phyloP scores from a whole-genome alignment of 2,888 invertebrate species.

The Macaria notata region DNA sequence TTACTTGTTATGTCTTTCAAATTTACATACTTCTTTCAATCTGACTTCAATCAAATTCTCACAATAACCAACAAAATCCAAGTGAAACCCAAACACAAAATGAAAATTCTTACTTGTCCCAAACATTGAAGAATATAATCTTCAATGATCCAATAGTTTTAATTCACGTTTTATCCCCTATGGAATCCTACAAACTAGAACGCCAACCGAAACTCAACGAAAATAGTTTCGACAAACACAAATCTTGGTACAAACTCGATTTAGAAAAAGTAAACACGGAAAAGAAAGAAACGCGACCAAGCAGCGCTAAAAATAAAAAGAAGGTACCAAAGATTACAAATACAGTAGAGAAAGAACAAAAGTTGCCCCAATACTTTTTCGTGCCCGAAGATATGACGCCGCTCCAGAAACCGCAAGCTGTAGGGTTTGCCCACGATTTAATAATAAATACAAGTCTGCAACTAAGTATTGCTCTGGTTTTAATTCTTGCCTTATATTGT shows the following conservation, averaged over 20 bases:
- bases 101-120: no score
- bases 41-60: not conserved
- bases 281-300: conserved; percentile 3
- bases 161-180: no score
- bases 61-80: not conserved
- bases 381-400: not conserved
- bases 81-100: no score
- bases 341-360: no score
- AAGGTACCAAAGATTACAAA: no score
- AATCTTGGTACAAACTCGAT: conserved; percentile 54
- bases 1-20: no score
- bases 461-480: conserved; percentile 31
- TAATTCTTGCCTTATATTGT: conserved; percentile 36
- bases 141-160: no score
- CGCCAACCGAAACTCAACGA: no score
- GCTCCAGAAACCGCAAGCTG: conserved; percentile 20
- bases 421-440: conserved; percentile 25
- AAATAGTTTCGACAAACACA: conserved; percentile 40
- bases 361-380: no score
- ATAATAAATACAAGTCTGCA: conserved; percentile 26
- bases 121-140: no score
- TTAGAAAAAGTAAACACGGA: conserved; percentile 45
- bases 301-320: not conserved
- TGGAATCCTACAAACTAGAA: no score
- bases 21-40: no score